These are phyloP conservation scores for Nyctereutes procyonoides DNA, from an alignment of 2,113 vertebrate genomes.

Conservation along the genomic window DNA sequence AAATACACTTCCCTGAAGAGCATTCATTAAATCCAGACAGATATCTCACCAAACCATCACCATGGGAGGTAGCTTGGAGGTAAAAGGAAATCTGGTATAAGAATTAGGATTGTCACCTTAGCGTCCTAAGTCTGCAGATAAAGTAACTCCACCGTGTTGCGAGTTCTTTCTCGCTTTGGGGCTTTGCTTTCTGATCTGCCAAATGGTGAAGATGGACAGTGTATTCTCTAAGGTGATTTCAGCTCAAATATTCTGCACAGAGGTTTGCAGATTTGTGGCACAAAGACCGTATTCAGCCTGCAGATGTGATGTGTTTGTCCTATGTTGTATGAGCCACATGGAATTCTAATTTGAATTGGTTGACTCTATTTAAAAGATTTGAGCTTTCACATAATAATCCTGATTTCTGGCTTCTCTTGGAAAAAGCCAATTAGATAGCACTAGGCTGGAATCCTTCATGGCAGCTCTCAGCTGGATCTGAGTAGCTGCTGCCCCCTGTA, in stretches of 20 bases:
- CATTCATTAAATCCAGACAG: not conserved
- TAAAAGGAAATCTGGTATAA: not conserved
- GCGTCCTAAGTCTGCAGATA: not conserved
- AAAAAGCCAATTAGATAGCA: not conserved
- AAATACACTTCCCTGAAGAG: constrained; percentile 16
- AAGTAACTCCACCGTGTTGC: not conserved
- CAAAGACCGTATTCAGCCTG: not conserved
- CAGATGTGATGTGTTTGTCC: not conserved
- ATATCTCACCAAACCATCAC: not conserved
- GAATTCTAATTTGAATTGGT: not conserved
- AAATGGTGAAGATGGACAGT: not conserved
- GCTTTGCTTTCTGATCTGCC: not conserved
- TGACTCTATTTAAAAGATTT: not conserved
- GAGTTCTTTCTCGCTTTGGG: not conserved
- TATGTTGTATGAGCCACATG: not conserved
- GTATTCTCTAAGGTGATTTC: not conserved
- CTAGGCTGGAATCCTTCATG: not conserved
- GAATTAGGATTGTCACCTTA: not conserved
- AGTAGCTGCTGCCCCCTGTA: not conserved
- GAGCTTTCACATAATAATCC: not conserved
- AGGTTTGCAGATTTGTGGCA: not conserved
- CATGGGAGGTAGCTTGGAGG: not conserved
- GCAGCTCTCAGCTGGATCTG: not conserved
- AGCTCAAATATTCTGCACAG: not conserved
- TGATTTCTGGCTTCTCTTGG: not conserved